These are phyloP conservation scores for Zelleria hepariella DNA, from an alignment of 2,888 invertebrate species.

Conservation along the genomic window DNA sequence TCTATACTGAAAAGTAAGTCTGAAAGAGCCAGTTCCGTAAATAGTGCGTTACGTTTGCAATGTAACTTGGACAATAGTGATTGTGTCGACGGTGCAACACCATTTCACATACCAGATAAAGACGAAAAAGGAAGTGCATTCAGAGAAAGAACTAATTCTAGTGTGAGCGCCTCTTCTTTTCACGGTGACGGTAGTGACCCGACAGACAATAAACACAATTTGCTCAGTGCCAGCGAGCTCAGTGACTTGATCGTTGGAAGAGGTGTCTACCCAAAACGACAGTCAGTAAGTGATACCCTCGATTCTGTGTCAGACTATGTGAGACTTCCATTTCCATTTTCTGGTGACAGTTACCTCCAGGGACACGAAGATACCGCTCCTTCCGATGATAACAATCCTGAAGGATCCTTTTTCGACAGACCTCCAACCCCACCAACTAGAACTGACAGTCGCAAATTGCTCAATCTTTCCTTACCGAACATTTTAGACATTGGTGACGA, in stretches of 20 bases:
- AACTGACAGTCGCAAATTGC: conserved; percentile 73
- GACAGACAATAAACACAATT: conserved; percentile 81
- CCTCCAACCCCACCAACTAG: conserved; percentile 80
- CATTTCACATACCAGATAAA: conserved; percentile 50
- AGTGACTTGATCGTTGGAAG: conserved; percentile 87
- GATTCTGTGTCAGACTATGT: conserved; percentile 94
- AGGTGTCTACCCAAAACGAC: conserved; percentile 78
- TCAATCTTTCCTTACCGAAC: conserved; percentile 60
- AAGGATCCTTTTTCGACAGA: conserved; percentile 64
- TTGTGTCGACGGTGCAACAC: conserved; percentile 61
- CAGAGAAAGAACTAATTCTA: conserved; percentile 81
- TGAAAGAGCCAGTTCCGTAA: conserved; percentile 42
- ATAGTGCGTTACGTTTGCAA: conserved; percentile 32
- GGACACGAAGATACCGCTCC: conserved; percentile 74
- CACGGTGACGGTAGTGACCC: conserved; percentile 93
- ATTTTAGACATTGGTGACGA: conserved; percentile 51
- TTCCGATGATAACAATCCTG: conserved; percentile 67
- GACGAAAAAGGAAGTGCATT: conserved; percentile 65
- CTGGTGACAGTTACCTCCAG: conserved; percentile 71
- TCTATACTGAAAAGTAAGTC: conserved; percentile 68
- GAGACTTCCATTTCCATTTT: conserved; percentile 76
- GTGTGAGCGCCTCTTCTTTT: conserved; percentile 85
- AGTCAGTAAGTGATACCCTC: conserved; percentile 86
- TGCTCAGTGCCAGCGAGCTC: conserved; percentile 86
- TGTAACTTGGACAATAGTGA: conserved; percentile 44